phyloP scores from a whole-genome alignment of 2,888 invertebrate species.

The Polietes domitor region DNA sequence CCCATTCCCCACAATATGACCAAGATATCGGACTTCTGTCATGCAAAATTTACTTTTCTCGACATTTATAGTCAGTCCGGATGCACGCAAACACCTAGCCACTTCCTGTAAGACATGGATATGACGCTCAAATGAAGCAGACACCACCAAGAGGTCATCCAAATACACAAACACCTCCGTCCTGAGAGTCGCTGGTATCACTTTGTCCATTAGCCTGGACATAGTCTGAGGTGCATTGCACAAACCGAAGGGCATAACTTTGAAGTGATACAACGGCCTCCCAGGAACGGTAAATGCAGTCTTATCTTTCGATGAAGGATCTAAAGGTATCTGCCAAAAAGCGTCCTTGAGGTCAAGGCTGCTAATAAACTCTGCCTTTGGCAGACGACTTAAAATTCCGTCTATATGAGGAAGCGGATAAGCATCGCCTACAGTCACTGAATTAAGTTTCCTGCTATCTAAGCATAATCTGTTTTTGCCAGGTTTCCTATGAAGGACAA shows the following conservation, averaged over 20 bases:
- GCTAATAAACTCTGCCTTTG: constrained; percentile 53
- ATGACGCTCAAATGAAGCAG: constrained; percentile 39
- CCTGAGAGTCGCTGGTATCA: constrained; percentile 44
- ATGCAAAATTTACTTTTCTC: constrained; percentile 52
- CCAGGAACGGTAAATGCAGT: constrained; percentile 60
- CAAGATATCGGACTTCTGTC: constrained; percentile 41
- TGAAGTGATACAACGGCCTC: constrained; percentile 33
- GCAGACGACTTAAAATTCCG: constrained; percentile 50
- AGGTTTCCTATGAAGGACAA: constrained; percentile 52
- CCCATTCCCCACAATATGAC: constrained; percentile 49
- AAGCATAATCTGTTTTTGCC: constrained; percentile 66
- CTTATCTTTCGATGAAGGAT: constrained; percentile 35
- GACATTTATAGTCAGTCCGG: constrained; percentile 25
- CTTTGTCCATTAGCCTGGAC: constrained; percentile 40
- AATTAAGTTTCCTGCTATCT: constrained; percentile 72
- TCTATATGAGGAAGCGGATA: constrained; percentile 63
- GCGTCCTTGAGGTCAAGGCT: constrained; percentile 55
- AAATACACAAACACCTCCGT: constrained; percentile 58
- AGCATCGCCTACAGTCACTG: constrained; percentile 67
- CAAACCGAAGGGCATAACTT: constrained; percentile 44
- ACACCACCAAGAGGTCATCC: constrained; percentile 56
- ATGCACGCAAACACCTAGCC: not conserved
- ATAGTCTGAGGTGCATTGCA: constrained; percentile 36
- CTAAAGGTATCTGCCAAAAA: constrained; percentile 57
- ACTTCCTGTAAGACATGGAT: not conserved